Percentiles rank a stretch among this genome's conserved stretches.
These are phyloP conservation scores for Poeciliopsis turrubarensis DNA, from an alignment of 2,113 vertebrate genomes.

Conservation along the genomic window DNA sequence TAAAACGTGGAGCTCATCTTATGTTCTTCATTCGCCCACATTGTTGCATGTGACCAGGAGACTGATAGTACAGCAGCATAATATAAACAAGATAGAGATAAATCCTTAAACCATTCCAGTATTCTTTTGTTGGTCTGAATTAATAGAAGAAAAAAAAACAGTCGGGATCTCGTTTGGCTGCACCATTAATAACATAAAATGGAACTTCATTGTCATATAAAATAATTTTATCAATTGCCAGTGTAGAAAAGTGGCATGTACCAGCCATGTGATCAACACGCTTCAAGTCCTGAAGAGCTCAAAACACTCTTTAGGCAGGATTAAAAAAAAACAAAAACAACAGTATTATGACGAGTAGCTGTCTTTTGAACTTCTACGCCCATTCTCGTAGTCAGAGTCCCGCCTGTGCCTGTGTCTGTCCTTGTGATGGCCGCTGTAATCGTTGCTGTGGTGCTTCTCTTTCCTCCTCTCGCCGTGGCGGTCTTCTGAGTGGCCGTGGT, in stretches of 20 bases:
- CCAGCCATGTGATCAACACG: conserved; percentile 15
- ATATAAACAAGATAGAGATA: conserved; percentile 68
- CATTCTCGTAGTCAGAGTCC: conserved; percentile 84
- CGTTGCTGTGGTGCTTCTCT: conserved; percentile 87
- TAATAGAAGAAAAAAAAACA: conserved; percentile 14
- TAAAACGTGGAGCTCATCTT: conserved; percentile 34
- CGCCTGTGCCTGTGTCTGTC: conserved; percentile 85
- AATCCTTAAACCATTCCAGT: conserved; percentile 40
- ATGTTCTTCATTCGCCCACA: conserved; percentile 32
- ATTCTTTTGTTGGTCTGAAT: conserved; percentile 32
- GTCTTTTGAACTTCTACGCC: conserved; percentile 88
- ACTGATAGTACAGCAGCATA: conserved; percentile 78
- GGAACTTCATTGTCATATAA: conserved; percentile 25
- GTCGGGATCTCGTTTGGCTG: conserved; percentile 60
- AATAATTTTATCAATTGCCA: conserved; percentile 15
- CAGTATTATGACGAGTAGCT: conserved; percentile 67
- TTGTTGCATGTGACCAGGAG: conserved; percentile 10
- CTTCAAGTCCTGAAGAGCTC: conserved; percentile 3
- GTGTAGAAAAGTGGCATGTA: conserved; percentile 21
- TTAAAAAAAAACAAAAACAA: conserved; percentile 20
- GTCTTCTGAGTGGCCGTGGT: conserved; percentile 81
- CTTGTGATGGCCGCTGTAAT: conserved; percentile 77
- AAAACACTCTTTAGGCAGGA: background rate
- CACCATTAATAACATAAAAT: conserved; percentile 55
- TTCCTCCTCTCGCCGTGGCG: conserved; percentile 81